Base-by-base conservation (phyloP, 2,888 invertebrate species). In the Erebia palarica region DNA sequence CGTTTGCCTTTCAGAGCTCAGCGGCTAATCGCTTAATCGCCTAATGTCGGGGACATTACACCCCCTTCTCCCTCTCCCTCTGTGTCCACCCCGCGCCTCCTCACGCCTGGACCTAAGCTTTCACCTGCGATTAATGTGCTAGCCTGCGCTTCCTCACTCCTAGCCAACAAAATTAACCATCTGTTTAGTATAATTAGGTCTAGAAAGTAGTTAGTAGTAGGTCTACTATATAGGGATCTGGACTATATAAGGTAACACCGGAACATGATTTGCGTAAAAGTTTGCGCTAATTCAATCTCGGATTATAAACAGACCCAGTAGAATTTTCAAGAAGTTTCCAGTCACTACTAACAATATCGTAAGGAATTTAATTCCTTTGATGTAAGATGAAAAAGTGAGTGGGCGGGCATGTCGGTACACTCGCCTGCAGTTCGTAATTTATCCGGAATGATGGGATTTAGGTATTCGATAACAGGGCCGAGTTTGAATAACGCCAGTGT, bases 11-110 rank as follows among this genome's bases (percentile, higher is more conserved):
- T 10, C 16, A 44, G 16, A 42, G 47, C 47, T 69, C 57, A 47
- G 55, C 47, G 57, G 44, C 44, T 70, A 70, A 70, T 73, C 68
- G 60, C 70, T 68, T 73, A 70, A 73, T 73, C 70, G 60, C 66
- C 64, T 72, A 69, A 69, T 69, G 66, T 18, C 55, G 55, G 16
- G 55, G 16, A 55, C 55, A 55, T 18, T 55, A 18, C 10, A 47
- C 58, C 63, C 44, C n/a, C 10, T 7, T 18, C 61, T 18, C 55
- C 57, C 49, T 16, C 16, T n/a, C 53, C 49, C 21, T 47, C 11
- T 47, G 11, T 11, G 11, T 47, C n/a, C 21, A 21, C 11, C 44
- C 16, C 16, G 49, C 4, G n/a, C 16, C 42, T 44, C 42, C 42
- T 3, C 21, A 7, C 53, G 27, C n/a, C 9, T 51, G 18, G 68